These are phyloP conservation scores for Brenthis hecate DNA, from an alignment of 2,888 invertebrate genomes.

Conservation along the genomic window DNA sequence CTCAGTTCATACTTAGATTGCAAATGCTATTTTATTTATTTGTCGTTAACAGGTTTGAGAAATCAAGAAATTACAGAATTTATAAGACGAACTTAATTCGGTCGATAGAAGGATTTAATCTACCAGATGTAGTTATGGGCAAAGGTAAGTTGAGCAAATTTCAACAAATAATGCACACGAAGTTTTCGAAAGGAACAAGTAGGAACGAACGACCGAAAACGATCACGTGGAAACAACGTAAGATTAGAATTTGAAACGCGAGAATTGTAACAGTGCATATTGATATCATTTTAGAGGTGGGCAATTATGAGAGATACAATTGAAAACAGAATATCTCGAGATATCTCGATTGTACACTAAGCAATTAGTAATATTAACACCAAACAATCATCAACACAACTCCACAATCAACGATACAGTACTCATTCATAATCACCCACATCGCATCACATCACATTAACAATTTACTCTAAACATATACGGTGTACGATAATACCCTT, in stretches of 20 bases:
- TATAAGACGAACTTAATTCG: background rate
- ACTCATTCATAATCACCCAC: slow-evolving; percentile 14
- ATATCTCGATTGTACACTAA: slow-evolving; percentile 12
- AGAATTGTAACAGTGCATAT: slow-evolving; percentile 68
- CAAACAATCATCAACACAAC: slow-evolving; percentile 7
- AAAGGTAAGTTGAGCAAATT: slow-evolving; percentile 76
- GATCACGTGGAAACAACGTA: slow-evolving; percentile 57
- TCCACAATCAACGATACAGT: slow-evolving; percentile 15
- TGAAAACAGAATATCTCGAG: slow-evolving; percentile 14
- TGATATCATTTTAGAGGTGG: slow-evolving; percentile 32
- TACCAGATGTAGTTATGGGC: slow-evolving; percentile 53
- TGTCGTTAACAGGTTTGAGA: slow-evolving; percentile 19
- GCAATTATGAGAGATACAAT: slow-evolving; percentile 19
- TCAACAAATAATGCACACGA: slow-evolving; percentile 68
- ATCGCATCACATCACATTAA: slow-evolving; percentile 63
- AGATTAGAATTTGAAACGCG: slow-evolving; percentile 64
- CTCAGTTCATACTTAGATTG: slow-evolving; percentile 41
- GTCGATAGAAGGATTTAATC: slow-evolving; percentile 8
- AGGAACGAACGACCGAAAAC: slow-evolving; percentile 74
- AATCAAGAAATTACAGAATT: slow-evolving; percentile 18
- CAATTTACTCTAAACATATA: slow-evolving; percentile 62
- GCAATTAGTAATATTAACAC: slow-evolving; percentile 16
- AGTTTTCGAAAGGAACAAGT: slow-evolving; percentile 65
- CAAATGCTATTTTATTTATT: slow-evolving; percentile 29
- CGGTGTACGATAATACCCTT: slow-evolving; percentile 68